phyloP scores from a whole-genome alignment of 2,888 invertebrate species.

The Tipula lateralis region DNA sequence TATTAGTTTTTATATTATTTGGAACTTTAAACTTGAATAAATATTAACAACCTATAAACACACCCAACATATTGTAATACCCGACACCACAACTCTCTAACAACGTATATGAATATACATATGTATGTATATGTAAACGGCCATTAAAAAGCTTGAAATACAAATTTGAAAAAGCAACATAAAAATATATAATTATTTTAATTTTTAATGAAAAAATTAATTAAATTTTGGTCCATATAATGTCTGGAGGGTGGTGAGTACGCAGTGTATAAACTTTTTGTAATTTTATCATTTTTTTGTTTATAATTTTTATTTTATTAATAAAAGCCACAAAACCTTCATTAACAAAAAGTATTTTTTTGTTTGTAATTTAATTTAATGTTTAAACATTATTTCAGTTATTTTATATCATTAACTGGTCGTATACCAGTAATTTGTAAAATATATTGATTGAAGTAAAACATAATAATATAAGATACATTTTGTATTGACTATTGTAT shows the following conservation, averaged over 20 bases:
- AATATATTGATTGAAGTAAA: not conserved
- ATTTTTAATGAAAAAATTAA: slow-evolving; percentile 24
- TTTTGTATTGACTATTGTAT: too few relatives aligned
- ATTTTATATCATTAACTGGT: not conserved
- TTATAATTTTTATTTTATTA: slow-evolving; percentile 11
- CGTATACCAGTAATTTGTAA: not conserved
- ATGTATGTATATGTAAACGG: not conserved
- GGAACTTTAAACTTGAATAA: not conserved
- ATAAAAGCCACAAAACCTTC: slow-evolving; percentile 24
- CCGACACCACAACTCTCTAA: not conserved
- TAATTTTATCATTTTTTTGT: not conserved
- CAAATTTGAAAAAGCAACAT: not conserved
- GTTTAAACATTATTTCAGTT: slow-evolving; percentile 19
- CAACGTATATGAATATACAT: not conserved
- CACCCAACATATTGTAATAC: not conserved
- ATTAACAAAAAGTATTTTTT: not conserved
- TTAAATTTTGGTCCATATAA: not conserved
- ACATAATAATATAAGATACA: too few relatives aligned
- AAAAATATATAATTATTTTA: not conserved
- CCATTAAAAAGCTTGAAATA: not conserved
- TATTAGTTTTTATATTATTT: not conserved
- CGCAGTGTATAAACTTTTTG: not conserved
- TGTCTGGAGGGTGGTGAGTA: not conserved
- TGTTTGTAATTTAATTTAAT: slow-evolving; percentile 15
- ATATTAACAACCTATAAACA: not conserved